Evolutionary conservation across 35 echinoderm and acorn worm species (phyloP).

Genomic region (Holothuria glaberrima): DNA sequence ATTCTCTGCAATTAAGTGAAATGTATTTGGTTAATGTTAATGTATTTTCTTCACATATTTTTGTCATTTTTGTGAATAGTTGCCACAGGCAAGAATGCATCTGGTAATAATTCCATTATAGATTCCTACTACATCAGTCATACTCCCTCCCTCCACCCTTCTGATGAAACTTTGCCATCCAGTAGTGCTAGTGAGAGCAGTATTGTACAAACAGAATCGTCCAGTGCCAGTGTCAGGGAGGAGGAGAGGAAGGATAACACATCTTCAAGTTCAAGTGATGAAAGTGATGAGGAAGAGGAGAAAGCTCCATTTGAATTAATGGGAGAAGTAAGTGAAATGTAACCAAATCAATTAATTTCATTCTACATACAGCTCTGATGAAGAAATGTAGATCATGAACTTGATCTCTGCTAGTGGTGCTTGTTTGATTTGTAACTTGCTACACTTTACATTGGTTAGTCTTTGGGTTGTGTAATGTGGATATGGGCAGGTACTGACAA

Average conservation of each 20-base stretch:
- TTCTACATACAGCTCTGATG: not conserved
- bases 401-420: too few species aligned
- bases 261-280: conserved; percentile 3
- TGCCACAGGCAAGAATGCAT: too few species aligned
- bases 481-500: too few species aligned
- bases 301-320: conserved; percentile 67
- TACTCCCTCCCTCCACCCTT: not conserved
- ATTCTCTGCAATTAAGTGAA: too few species aligned
- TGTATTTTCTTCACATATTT: too few species aligned
- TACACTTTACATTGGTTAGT: too few species aligned
- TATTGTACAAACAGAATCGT: not conserved
- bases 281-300: conserved; percentile 57
- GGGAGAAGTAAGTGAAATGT: conserved; percentile 47
- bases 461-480: too few species aligned
- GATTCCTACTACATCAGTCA: conserved; percentile 31
- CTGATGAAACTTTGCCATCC: conserved; percentile 7
- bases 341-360: not conserved
- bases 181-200: not conserved
- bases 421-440: too few species aligned
- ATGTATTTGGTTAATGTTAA: too few species aligned
- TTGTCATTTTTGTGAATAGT: too few species aligned
- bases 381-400: too few species aligned
- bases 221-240: not conserved
- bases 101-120: too few species aligned
- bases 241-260: not conserved